Evolutionary conservation across 1,140 invertebrate genomes (phyloP).

Genomic region (Cylas formicarius): DNA sequence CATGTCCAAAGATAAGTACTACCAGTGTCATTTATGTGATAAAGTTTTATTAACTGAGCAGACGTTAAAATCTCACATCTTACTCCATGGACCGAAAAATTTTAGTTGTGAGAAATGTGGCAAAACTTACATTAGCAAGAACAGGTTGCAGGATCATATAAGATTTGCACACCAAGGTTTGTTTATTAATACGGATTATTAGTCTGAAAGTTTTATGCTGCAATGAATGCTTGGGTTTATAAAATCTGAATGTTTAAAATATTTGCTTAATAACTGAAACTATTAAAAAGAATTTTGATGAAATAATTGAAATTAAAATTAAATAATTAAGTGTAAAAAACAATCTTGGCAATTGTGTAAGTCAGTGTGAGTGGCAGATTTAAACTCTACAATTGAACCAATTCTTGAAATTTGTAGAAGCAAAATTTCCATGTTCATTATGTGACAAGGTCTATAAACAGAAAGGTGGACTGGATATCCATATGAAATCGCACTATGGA

Average conservation of each 20-base stretch:
- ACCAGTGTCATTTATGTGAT: conserved; percentile 15
- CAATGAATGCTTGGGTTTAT: too few species aligned
- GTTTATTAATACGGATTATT: background rate
- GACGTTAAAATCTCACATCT: conserved; percentile 17
- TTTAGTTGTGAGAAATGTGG: conserved; percentile 21
- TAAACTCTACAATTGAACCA: conserved; percentile 2
- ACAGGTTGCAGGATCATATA: conserved; percentile 18
- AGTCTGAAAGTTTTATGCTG: too few species aligned
- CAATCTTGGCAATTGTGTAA: too few species aligned
- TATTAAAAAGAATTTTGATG: too few species aligned
- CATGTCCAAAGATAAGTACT: conserved; percentile 10
- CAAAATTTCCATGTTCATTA: conserved; percentile 12
- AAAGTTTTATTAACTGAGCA: conserved; percentile 16
- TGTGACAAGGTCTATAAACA: conserved; percentile 21
- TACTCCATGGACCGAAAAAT: conserved; percentile 17
- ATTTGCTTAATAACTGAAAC: too few species aligned
- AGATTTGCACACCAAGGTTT: conserved; percentile 19
- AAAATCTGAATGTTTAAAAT: too few species aligned
- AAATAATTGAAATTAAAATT: too few species aligned
- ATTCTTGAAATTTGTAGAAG: conserved; percentile 12
- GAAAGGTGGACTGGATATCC: conserved; percentile 17
- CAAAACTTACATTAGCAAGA: conserved; percentile 18
- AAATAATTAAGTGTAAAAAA: too few species aligned
- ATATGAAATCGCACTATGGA: conserved; percentile 16
- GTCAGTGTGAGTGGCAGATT: too few species aligned